These are phyloP conservation scores for Zeugodacus cucurbitae DNA, from an alignment of 1,140 invertebrate species.

Conservation along the genomic window DNA sequence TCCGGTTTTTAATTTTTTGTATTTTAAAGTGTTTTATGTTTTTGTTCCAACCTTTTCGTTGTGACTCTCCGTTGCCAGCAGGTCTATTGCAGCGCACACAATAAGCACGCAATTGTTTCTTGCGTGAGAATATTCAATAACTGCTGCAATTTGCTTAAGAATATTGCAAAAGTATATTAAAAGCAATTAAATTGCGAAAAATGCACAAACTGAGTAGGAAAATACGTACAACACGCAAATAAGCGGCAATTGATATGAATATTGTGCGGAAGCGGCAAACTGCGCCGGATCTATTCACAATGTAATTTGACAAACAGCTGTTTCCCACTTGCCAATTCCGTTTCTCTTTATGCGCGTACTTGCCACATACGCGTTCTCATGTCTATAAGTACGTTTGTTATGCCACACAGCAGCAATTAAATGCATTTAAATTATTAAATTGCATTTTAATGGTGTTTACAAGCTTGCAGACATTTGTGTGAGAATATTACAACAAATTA, in stretches of 20 bases:
- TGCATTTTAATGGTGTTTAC: neutral
- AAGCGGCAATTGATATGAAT: neutral
- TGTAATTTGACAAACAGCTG: conserved; percentile 27
- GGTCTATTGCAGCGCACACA: neutral
- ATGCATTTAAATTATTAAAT: neutral
- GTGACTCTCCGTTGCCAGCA: neutral
- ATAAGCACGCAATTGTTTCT: neutral
- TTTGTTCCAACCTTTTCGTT: neutral
- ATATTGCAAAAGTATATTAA: neutral
- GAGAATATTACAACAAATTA: neutral
- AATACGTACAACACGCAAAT: neutral
- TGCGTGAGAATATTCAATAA: neutral
- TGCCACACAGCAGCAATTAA: neutral
- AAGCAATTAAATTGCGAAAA: neutral
- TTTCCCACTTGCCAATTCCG: neutral
- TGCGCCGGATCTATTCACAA: neutral
- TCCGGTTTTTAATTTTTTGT: neutral
- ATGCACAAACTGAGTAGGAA: neutral
- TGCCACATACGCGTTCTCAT: neutral
- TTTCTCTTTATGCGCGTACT: neutral
- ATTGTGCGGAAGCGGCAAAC: neutral
- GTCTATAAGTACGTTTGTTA: neutral
- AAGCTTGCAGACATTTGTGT: neutral
- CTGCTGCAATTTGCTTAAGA: neutral
- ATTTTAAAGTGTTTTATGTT: neutral